Conservation (phyloP, 2,888 invertebrate species). For the Hipparchia sbordonii region DNA sequence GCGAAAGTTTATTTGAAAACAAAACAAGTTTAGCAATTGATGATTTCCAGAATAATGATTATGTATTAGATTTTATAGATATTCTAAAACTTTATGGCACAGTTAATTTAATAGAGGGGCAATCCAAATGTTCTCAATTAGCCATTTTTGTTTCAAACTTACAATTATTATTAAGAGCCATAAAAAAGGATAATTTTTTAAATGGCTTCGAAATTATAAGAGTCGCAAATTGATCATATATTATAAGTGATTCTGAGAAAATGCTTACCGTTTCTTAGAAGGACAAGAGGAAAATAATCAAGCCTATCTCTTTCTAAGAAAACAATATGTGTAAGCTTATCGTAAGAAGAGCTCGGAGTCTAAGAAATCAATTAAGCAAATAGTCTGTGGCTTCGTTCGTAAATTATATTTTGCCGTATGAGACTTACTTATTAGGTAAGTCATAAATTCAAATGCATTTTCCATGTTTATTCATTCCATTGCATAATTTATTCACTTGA, state of each 20-base stretch:
- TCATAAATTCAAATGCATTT: no score
- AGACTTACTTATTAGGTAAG: not conserved
- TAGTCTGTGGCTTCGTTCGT: not conserved
- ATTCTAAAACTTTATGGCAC: not conserved
- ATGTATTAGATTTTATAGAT: not conserved
- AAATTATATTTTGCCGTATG: not conserved
- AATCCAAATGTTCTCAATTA: not conserved
- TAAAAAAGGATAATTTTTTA: conserved; percentile 5
- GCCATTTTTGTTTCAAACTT: not conserved
- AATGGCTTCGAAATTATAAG: not conserved
- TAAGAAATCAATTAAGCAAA: conserved; percentile 10
- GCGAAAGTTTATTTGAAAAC: not conserved
- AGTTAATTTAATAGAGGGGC: not conserved
- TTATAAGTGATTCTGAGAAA: conserved; percentile 35
- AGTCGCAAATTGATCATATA: not conserved
- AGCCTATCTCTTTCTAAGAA: conserved; percentile 32
- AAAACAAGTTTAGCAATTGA: not conserved
- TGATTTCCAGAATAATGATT: not conserved
- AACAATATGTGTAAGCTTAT: conserved; percentile 8
- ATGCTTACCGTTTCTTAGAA: conserved; percentile 34
- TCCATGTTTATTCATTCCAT: no score
- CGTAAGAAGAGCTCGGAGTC: not conserved
- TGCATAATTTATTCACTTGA: no score
- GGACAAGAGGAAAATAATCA: conserved; percentile 42
- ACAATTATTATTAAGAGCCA: conserved; percentile 5